Evolutionary conservation across 1,140 invertebrate genomes (phyloP).

Genomic region (Atta cephalotes): DNA sequence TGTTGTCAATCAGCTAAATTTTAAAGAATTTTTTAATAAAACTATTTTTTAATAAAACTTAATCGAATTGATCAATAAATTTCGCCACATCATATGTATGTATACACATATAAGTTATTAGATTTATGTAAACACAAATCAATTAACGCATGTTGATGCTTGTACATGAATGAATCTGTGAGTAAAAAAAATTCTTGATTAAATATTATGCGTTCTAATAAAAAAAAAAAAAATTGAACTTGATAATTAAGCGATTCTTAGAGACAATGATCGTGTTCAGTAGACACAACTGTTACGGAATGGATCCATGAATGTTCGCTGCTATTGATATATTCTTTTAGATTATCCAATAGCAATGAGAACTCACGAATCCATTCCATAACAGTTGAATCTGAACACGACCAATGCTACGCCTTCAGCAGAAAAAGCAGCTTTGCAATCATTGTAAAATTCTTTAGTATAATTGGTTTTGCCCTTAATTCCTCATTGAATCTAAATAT

Average conservation of each 20-base stretch:
- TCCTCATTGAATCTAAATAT: too few species aligned
- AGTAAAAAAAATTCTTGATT: not conserved
- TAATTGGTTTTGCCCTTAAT: too few species aligned
- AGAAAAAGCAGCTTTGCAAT: too few species aligned
- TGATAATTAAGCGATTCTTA: not conserved
- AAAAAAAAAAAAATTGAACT: not conserved
- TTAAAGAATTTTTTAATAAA: not conserved
- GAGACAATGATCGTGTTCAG: not conserved
- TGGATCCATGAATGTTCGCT: too few species aligned
- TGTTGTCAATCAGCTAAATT: not conserved
- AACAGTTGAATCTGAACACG: too few species aligned
- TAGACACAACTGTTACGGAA: too few species aligned
- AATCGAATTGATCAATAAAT: constrained; percentile 2
- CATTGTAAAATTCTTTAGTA: too few species aligned
- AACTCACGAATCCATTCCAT: too few species aligned
- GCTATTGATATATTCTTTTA: too few species aligned
- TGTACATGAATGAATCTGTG: not conserved
- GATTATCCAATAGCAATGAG: too few species aligned
- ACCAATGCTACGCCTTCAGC: too few species aligned
- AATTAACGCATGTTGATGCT: constrained; percentile 11
- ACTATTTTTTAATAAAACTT: not conserved
- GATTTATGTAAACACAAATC: constrained; percentile 30
- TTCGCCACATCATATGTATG: not conserved
- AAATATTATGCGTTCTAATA: not conserved
- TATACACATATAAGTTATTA: not conserved